Conservation (phyloP, 2,113 vertebrate genomes). For the Sus scrofa region T2T-Sscrofa CM000823.6:40303001-40303500, state of each 20-base stretch:
- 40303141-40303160: neutral
- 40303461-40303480: neutral
- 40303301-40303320: constrained; percentile 23
- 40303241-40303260: constrained; percentile 42
- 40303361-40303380: neutral
- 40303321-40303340: neutral
- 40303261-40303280: neutral
- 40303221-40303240: constrained; percentile 40
- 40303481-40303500: neutral
- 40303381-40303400: neutral
- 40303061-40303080: neutral
- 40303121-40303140: neutral
- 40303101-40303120: constrained; percentile 37
- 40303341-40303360: constrained; percentile 2
- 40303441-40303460: neutral
- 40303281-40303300: constrained; percentile 16
- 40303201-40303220: constrained; percentile 2
- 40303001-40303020: neutral
- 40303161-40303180: neutral
- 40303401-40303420: constrained; percentile 8
- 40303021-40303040: constrained; percentile 15
- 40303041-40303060: constrained; percentile 33
- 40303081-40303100: constrained; percentile 28
- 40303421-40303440: neutral
- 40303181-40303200: constrained; percentile 47